These are phyloP conservation scores for Epistrophe eligans DNA, from an alignment of 2,888 invertebrate species.

Conservation along the genomic window DNA sequence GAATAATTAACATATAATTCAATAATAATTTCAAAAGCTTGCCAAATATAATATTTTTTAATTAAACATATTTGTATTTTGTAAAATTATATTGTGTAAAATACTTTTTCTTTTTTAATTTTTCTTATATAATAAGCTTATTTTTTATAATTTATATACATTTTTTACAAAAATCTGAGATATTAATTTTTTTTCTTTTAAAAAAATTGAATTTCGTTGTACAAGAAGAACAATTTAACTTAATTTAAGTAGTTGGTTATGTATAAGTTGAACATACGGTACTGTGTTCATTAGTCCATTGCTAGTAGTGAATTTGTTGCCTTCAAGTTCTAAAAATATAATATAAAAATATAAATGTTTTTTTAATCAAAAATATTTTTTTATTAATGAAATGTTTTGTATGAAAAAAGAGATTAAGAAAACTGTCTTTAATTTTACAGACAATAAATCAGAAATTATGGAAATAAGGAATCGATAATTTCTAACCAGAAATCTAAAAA, in stretches of 20 bases:
- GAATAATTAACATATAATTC: not conserved
- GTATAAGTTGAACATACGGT: not conserved
- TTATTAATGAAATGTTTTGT: too few species aligned
- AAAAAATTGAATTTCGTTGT: constrained; percentile 22
- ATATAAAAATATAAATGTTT: not conserved
- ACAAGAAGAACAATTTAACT: not conserved
- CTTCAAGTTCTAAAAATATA: not conserved
- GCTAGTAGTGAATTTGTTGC: not conserved
- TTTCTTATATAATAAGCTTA: not conserved
- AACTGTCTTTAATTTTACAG: too few species aligned
- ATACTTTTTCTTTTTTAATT: not conserved
- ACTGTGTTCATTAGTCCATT: not conserved
- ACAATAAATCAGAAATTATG: too few species aligned
- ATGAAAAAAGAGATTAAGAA: too few species aligned
- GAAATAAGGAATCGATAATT: too few species aligned
- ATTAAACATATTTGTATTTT: not conserved
- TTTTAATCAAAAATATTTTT: too few species aligned
- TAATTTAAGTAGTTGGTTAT: not conserved
- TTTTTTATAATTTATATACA: not conserved
- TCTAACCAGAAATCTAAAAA: too few species aligned
- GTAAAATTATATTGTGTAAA: constrained; percentile 5
- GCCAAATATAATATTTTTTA: not conserved
- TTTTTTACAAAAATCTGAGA: not conserved
- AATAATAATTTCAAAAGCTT: not conserved
- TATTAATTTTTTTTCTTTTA: not conserved